Evolutionary conservation across 1,140 invertebrate species (phyloP).

Genomic region (Chironomus tepperi): DNA sequence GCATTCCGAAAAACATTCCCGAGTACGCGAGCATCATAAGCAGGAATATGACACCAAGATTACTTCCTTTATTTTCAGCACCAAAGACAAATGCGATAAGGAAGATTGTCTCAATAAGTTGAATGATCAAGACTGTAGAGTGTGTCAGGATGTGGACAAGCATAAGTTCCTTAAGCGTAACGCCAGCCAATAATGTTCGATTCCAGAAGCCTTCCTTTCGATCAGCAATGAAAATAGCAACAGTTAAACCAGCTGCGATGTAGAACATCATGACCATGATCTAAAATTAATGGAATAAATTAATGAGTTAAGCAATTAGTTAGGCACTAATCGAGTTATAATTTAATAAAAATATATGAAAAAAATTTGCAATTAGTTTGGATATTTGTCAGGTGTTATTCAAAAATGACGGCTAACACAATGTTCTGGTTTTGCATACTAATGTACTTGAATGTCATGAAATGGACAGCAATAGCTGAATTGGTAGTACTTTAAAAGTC

Average conservation of each 20-base stretch:
- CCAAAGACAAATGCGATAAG: constrained; percentile 52
- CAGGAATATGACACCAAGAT: constrained; percentile 45
- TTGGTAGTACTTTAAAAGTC: too few species aligned
- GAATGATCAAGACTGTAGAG: constrained; percentile 60
- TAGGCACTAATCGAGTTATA: too few species aligned
- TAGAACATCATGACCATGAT: constrained; percentile 63
- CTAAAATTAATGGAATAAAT: not conserved
- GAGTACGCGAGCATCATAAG: constrained; percentile 52
- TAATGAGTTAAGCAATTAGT: too few species aligned
- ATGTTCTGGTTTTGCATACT: too few species aligned
- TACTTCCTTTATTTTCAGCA: constrained; percentile 51
- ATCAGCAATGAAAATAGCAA: constrained; percentile 71
- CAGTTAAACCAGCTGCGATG: constrained; percentile 66
- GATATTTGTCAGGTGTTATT: too few species aligned
- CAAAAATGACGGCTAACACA: too few species aligned
- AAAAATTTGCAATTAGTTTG: too few species aligned
- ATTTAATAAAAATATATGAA: too few species aligned
- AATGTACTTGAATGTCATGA: too few species aligned
- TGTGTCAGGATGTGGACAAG: constrained; percentile 70
- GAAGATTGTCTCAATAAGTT: constrained; percentile 50
- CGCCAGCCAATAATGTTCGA: constrained; percentile 63
- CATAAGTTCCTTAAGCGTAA: constrained; percentile 56
- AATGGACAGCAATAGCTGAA: too few species aligned
- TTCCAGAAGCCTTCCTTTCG: constrained; percentile 70
- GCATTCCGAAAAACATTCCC: constrained; percentile 57